A percentile compares a stretch with the other conserved stretches of the same genome.
These are phyloP conservation scores for Hetaerina titia DNA, from an alignment of 2,888 invertebrate genomes.

Conservation along the genomic window DNA sequence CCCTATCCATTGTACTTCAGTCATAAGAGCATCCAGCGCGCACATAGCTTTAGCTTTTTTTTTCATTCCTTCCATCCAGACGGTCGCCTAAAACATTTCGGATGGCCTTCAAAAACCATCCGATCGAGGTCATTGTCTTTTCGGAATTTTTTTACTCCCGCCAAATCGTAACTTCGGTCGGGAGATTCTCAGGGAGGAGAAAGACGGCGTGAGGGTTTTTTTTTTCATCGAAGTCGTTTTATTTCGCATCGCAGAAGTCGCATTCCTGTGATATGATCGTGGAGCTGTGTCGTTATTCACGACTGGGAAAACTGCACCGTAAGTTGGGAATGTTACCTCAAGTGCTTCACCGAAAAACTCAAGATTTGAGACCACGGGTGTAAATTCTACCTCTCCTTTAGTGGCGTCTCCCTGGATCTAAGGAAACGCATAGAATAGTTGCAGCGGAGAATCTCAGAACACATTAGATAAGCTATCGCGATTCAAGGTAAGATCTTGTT, in stretches of 20 bases:
- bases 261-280: neutral
- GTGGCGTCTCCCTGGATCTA: neutral
- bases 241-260: neutral
- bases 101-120: neutral
- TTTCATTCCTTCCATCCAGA: neutral
- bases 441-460: too few species aligned
- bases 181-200: neutral
- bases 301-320: neutral
- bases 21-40: neutral
- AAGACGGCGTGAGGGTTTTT: neutral
- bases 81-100: neutral
- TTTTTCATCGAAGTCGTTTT: neutral
- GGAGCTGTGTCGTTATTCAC: neutral
- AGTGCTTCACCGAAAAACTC: neutral
- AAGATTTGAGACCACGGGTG: neutral
- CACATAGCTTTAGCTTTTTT: neutral
- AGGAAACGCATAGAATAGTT: neutral
- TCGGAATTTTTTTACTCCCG: neutral
- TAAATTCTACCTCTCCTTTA: neutral
- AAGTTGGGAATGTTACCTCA: neutral
- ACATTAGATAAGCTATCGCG: too few species aligned
- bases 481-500: too few species aligned
- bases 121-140: neutral
- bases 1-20: too few species aligned
- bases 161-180: neutral